Base-by-base conservation (phyloP, 2,113 vertebrate species). In the Mesoclemmys tuberculata region DNA sequence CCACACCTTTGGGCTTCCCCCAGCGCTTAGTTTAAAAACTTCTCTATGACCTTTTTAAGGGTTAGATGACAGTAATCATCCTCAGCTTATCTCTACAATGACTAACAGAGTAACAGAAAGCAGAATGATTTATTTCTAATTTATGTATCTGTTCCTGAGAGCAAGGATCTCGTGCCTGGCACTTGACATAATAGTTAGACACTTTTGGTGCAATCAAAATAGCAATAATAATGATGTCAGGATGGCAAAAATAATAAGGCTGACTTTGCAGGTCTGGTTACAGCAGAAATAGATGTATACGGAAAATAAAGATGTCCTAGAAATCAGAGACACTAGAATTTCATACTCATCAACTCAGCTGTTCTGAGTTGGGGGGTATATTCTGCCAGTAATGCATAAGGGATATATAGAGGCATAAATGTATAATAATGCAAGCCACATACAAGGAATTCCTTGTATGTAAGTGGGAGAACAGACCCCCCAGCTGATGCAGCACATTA, bases 291-390 rank as follows among this genome's bases (percentile, higher is more conserved):
- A 96, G 95, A 82, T 16, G 1, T 88, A 81, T 93, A 94, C 95
- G 96, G 94, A 91, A 96, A 96, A 94, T 95, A 94, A 94, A 94
- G 92, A 88, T 85, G 86, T 92, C 55, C 83, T 92, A 92, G 95
- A 96, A 97, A 96, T 91, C 24, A 89, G 93, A 97, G 92, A 90
- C 75, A 82, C 19, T 16, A 0, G 4, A 54, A 55, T 92, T 92
- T 94, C 89, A 38, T 54, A 90, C 35, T 90, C 80, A 35, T 81
- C 55, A 84, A 51, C 84, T 95, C 97, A 97, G 96, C 96, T 97
- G 94, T 98, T 97, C 78, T 93, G 78, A 48, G 87, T 85, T 52
- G 58, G 38, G 3, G 51, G 14, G 51, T 91, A 90, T 68, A 55
- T n/a, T 71, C 81, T 4, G 0, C 29, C 80, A 80, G 26, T 9